Evolutionary conservation across 1,140 invertebrate species (phyloP).

Genomic region (Tetramorium alpestre): DNA sequence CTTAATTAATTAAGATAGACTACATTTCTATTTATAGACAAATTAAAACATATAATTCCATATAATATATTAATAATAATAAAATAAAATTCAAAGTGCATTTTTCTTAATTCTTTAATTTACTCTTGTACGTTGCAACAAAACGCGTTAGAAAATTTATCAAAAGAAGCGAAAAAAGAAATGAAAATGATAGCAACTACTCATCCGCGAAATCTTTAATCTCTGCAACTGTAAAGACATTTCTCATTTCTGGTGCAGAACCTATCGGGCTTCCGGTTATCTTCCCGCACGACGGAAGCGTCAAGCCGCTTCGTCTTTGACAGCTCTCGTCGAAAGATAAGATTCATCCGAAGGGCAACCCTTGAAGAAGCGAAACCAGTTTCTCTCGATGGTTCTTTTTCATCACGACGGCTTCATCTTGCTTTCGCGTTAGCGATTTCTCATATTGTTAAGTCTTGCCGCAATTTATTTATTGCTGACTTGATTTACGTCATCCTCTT

Average conservation of each 20-base stretch:
- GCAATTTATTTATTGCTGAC: not conserved
- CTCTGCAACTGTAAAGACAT: constrained; percentile 80
- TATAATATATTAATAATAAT: not conserved
- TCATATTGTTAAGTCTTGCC: constrained; percentile 36
- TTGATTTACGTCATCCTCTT: not conserved
- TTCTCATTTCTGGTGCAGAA: constrained; percentile 84
- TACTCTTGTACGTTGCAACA: not conserved
- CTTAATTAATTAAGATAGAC: not conserved
- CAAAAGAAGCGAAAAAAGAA: constrained; percentile 25
- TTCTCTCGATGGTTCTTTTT: constrained; percentile 67
- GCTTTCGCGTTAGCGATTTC: constrained; percentile 34
- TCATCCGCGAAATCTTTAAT: constrained; percentile 77
- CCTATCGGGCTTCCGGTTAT: constrained; percentile 83
- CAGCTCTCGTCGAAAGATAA: constrained; percentile 83
- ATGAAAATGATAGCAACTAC: constrained; percentile 55
- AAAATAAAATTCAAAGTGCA: not conserved
- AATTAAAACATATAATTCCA: not conserved
- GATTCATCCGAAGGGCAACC: constrained; percentile 75
- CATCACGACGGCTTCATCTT: constrained; percentile 39
- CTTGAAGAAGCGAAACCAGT: constrained; percentile 66
- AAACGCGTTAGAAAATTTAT: not conserved
- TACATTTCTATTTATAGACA: not conserved
- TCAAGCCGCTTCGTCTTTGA: constrained; percentile 81
- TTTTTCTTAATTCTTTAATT: not conserved
- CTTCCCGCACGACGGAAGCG: constrained; percentile 81